Percentiles rank a stretch among this genome's conserved stretches.
Evolutionary conservation across 2,113 vertebrate genomes (phyloP).

Genomic region (western clawed frog (Xenopus tropicalis)): DNA sequence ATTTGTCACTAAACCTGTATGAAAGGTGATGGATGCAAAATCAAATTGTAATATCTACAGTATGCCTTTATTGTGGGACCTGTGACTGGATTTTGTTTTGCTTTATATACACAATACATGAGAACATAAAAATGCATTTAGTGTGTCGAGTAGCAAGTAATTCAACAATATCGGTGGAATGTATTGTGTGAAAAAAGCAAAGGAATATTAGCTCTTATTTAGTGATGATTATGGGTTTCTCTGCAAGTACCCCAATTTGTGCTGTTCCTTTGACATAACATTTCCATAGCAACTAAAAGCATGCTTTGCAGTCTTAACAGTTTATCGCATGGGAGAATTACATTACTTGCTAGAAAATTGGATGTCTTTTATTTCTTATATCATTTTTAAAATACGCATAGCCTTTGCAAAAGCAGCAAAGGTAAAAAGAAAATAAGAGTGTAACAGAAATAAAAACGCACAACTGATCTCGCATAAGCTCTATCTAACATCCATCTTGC

Average conservation of each 20-base stretch:
- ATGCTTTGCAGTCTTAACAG: constrained; percentile 41
- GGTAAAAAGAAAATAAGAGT: constrained; percentile 2
- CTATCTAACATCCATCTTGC: no score
- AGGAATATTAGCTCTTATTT: constrained; percentile 42
- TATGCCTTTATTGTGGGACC: background rate
- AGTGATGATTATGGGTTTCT: constrained; percentile 44
- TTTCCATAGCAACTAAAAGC: constrained; percentile 63
- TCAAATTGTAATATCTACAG: background rate
- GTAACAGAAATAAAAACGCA: background rate
- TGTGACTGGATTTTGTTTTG: no score
- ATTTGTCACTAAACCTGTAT: background rate
- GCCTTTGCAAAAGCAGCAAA: constrained; percentile 2
- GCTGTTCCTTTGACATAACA: constrained; percentile 49
- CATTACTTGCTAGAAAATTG: constrained; percentile 49
- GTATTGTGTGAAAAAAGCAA: constrained; percentile 46
- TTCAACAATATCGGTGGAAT: constrained; percentile 40
- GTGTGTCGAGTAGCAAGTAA: no score
- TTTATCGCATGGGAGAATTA: constrained; percentile 51
- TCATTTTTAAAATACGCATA: constrained; percentile 25
- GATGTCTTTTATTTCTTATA: constrained; percentile 41
- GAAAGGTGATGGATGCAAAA: constrained; percentile 4
- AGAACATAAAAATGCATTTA: no score
- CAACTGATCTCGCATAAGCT: background rate
- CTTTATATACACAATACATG: constrained; percentile 8
- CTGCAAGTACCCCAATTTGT: constrained; percentile 45